Percentiles rank a stretch among this genome's conserved stretches.
phyloP scores from a whole-genome alignment of 2,113 vertebrate species.

The Tor tambroides region DNA sequence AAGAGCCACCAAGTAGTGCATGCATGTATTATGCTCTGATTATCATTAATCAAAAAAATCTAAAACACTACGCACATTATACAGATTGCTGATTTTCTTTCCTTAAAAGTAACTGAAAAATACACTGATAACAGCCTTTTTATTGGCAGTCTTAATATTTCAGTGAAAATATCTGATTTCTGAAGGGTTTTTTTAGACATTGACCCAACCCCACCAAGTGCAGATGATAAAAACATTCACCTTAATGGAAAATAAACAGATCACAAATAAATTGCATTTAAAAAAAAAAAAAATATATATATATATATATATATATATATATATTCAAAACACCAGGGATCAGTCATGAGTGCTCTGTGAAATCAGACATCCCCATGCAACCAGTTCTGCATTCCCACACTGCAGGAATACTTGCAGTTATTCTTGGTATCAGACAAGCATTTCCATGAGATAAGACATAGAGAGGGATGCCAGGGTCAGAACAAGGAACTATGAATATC shows the following conservation, averaged over 20 bases:
- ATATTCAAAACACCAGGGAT: background rate
- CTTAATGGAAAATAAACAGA: background rate
- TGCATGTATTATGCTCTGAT: background rate
- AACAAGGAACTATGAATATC: constrained; percentile 1
- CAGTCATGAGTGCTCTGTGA: background rate
- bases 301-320: too few relatives aligned
- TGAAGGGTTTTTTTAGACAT: background rate
- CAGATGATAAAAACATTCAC: background rate
- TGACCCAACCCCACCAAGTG: background rate
- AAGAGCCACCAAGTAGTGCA: background rate
- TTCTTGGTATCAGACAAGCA: constrained; percentile 16
- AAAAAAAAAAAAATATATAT: background rate
- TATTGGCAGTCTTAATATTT: background rate
- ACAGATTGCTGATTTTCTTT: background rate
- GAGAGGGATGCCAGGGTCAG: background rate
- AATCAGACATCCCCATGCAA: background rate
- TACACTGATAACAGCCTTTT: background rate
- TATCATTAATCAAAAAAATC: background rate
- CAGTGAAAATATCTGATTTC: background rate
- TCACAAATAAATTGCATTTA: background rate
- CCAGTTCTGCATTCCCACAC: constrained; percentile 2
- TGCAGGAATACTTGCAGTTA: background rate
- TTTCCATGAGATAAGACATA: constrained; percentile 26
- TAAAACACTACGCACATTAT: background rate
- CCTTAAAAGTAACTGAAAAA: background rate